Evolutionary conservation across 2,113 vertebrate species (phyloP).

Genomic region (Zosterops pallidus): DNA sequence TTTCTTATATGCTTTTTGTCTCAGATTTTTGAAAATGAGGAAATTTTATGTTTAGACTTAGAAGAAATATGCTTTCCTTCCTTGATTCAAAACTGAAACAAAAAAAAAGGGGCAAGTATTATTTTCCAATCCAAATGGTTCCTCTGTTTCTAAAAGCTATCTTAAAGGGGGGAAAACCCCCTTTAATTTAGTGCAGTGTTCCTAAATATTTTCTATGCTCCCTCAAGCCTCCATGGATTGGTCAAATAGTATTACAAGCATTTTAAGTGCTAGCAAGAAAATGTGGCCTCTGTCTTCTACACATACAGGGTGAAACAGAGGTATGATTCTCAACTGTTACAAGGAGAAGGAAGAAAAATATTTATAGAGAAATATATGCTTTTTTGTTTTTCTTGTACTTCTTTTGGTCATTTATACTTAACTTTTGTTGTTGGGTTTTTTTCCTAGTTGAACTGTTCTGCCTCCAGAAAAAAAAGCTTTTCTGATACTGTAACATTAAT

Average conservation of each 20-base stretch:
- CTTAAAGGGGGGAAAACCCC: accelerated
- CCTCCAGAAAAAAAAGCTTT: not conserved
- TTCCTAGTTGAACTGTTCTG: not conserved
- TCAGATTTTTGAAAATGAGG: not conserved
- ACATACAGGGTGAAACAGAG: not conserved
- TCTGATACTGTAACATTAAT: not conserved
- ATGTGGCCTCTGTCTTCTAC: not conserved
- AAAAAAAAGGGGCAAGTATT: not conserved
- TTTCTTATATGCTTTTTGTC: not conserved
- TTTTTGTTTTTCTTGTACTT: not conserved
- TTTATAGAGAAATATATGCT: not conserved
- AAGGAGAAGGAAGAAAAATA: not conserved
- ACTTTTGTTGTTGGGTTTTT: not conserved
- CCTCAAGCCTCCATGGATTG: not conserved
- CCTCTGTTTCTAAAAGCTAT: not conserved
- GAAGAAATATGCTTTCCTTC: not conserved
- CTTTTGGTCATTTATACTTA: not conserved
- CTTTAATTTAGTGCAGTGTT: not conserved
- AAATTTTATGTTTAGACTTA: not conserved
- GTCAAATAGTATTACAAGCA: not conserved
- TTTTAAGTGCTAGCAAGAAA: not conserved
- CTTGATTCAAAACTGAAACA: not conserved
- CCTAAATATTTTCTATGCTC: not conserved
- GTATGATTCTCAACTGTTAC: not conserved
- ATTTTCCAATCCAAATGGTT: not conserved